phyloP scores from a whole-genome alignment of 2,888 invertebrate genomes.

The Scaptomyza reducta region DNA sequence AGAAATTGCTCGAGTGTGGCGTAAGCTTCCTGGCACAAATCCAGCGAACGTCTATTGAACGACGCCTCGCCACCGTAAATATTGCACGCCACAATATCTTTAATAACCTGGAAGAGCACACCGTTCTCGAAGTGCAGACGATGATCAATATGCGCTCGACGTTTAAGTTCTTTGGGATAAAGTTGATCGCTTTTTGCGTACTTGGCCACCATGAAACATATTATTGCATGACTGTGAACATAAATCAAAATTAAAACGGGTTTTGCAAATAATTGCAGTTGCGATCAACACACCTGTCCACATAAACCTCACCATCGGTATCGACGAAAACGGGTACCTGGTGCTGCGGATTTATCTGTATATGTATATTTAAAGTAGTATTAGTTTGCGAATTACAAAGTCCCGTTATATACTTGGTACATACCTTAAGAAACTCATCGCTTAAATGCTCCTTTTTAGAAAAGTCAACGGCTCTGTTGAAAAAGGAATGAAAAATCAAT shows the following conservation, averaged over 20 bases:
- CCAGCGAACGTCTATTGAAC: conserved; percentile 72
- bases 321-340: conserved; percentile 86
- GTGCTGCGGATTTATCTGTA: conserved; percentile 86
- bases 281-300: conserved; percentile 83
- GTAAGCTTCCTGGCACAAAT: conserved; percentile 78
- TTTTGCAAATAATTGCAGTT: neutral
- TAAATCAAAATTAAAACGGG: neutral
- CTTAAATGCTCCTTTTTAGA: conserved; percentile 82
- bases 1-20: conserved; percentile 82
- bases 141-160: conserved; percentile 86
- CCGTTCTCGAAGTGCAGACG: conserved; percentile 86
- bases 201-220: conserved; percentile 85
- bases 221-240: conserved; percentile 85
- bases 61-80: conserved; percentile 76
- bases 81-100: conserved; percentile 83
- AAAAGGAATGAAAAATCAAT: neutral
- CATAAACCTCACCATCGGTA: conserved; percentile 85
- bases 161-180: conserved; percentile 86
- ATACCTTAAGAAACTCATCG: conserved; percentile 83
- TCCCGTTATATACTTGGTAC: neutral
- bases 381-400: neutral
- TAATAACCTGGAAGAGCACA: conserved; percentile 85
- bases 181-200: conserved; percentile 85
- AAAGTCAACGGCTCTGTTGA: conserved; percentile 84
- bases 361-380: neutral